Conservation (phyloP, 2,113 vertebrate genomes). For the Trichomycterus rosablanca region DNA sequence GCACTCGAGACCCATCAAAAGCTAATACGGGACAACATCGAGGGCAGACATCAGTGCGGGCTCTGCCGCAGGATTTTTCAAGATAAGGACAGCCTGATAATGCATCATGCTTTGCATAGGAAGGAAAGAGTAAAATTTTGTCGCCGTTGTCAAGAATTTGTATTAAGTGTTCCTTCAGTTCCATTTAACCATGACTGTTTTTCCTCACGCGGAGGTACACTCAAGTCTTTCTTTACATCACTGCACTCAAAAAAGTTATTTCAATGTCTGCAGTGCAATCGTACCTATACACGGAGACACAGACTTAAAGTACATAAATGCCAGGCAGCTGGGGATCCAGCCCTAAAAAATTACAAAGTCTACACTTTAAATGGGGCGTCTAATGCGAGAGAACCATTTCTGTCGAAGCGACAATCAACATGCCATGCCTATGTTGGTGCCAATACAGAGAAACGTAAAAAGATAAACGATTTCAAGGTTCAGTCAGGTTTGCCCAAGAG, state of each 20-base stretch:
- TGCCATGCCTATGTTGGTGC: conserved; percentile 46
- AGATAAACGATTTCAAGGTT: too few species aligned
- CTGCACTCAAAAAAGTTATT: conserved; percentile 46
- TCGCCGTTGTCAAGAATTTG: conserved; percentile 62
- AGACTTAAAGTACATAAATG: conserved; percentile 68
- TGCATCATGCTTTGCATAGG: conserved; percentile 70
- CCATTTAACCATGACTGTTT: conserved; percentile 62
- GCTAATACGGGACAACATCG: conserved; percentile 49
- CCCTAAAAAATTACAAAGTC: not conserved
- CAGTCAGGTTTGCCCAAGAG: conserved; percentile 46
- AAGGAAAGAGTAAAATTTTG: conserved; percentile 71
- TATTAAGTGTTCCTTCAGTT: conserved; percentile 59
- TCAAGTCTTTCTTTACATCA: conserved; percentile 6
- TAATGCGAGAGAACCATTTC: not conserved
- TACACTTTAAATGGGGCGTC: not conserved
- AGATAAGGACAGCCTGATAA: conserved; percentile 58
- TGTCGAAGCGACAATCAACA: not conserved
- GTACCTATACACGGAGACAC: conserved; percentile 65
- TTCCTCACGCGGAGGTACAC: conserved; percentile 14
- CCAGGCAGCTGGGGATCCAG: conserved; percentile 32
- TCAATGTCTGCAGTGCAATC: conserved; percentile 65
- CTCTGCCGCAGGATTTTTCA: conserved; percentile 65
- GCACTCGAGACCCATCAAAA: conserved; percentile 70
- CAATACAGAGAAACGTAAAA: conserved; percentile 57
- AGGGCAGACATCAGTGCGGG: conserved; percentile 64